A percentile compares a stretch with the other conserved stretches of the same genome.
Conservation (phyloP, 1,140 invertebrate species). For the Aplysia californica region DNA sequence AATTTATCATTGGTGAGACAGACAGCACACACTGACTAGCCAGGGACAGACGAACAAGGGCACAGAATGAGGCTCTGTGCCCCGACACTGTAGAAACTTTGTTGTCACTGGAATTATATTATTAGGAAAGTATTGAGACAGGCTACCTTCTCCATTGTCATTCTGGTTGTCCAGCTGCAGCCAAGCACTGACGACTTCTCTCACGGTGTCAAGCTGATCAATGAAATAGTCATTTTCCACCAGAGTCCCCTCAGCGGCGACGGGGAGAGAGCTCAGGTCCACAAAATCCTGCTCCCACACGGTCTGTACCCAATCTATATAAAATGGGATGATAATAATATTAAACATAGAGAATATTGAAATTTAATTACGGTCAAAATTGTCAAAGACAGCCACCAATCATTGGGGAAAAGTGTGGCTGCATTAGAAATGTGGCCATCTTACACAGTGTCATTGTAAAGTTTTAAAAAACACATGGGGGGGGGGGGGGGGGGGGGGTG, state of each 20-base stretch:
- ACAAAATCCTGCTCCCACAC: constrained; percentile 22
- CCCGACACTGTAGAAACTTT: not conserved
- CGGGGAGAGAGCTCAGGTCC: constrained; percentile 6
- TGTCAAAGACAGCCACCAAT: not conserved
- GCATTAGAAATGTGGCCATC: not conserved
- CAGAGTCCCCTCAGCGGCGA: not conserved
- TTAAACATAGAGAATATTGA: too few relatives aligned
- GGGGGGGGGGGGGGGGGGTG: not conserved
- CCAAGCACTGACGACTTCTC: not conserved
- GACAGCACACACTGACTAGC: not conserved
- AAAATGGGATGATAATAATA: too few relatives aligned
- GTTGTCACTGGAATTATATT: not conserved
- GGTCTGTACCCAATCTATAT: constrained; percentile 15
- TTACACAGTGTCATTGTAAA: not conserved
- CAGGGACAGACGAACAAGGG: not conserved
- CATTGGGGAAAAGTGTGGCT: not conserved
- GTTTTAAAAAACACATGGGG: not conserved
- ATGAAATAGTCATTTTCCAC: not conserved
- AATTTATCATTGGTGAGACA: not conserved
- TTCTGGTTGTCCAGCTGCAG: constrained; percentile 12
- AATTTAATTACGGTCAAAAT: too few relatives aligned
- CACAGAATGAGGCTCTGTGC: not conserved
- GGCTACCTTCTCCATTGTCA: constrained; percentile 26
- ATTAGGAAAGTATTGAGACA: not conserved
- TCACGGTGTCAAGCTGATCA: not conserved